A percentile compares a stretch with the other conserved stretches of the same genome.
Evolutionary conservation across 1,140 invertebrate species (phyloP).

Genomic region (Hormaphis cornu): DNA sequence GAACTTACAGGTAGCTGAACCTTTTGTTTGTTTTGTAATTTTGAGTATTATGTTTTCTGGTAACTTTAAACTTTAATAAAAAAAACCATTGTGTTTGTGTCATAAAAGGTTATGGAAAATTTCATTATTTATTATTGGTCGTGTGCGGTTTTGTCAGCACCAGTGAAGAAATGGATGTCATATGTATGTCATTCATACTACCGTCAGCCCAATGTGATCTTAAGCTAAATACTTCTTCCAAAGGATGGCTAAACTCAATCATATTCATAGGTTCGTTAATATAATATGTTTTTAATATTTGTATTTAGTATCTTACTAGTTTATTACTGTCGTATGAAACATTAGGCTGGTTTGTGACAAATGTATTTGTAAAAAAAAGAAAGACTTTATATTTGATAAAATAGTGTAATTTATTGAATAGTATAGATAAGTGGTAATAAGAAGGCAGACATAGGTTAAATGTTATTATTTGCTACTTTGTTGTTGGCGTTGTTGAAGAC

Average conservation of each 20-base stretch:
- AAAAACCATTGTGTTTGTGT: neutral
- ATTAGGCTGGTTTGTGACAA: too few species aligned
- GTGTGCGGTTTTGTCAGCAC: constrained; percentile 62
- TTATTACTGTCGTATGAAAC: too few species aligned
- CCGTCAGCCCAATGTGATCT: constrained; percentile 67
- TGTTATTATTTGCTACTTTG: too few species aligned
- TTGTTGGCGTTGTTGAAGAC: too few species aligned
- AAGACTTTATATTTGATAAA: too few species aligned
- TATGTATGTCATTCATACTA: constrained; percentile 71
- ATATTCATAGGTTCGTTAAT: constrained; percentile 25
- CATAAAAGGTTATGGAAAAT: constrained; percentile 63
- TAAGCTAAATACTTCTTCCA: constrained; percentile 60
- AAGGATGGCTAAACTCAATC: constrained; percentile 59
- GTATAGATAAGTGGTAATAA: too few species aligned
- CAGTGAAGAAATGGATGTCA: constrained; percentile 71
- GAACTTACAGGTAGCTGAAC: constrained; percentile 55
- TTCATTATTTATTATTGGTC: constrained; percentile 58
- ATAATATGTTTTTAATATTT: too few species aligned
- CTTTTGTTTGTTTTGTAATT: neutral
- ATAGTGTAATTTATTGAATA: too few species aligned
- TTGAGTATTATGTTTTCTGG: neutral
- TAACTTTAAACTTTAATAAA: neutral
- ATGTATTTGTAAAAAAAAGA: too few species aligned
- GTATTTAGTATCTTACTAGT: too few species aligned
- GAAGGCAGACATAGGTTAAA: too few species aligned